These are phyloP conservation scores for Capitella teleta DNA, from an alignment of 1,140 invertebrate genomes.

Conservation along the genomic window DNA sequence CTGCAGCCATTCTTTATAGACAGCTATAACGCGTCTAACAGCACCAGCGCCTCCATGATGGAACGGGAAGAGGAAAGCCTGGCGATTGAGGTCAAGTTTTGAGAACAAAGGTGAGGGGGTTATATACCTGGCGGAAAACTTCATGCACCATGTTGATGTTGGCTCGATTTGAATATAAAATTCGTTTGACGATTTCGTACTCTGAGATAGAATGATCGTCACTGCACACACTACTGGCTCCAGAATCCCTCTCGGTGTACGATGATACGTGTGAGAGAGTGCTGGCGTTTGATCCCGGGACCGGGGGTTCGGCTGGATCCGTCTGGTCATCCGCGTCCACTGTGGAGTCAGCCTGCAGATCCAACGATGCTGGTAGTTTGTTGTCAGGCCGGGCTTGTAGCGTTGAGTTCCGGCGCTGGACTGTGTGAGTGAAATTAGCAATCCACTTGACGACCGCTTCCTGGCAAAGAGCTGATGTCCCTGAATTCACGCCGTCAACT, in stretches of 20 bases:
- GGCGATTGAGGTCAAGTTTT: too few species aligned
- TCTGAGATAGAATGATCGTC: constrained; percentile 37
- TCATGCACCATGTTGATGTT: constrained; percentile 94
- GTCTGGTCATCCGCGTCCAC: too few species aligned
- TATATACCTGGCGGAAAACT: constrained; percentile 64
- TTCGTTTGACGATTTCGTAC: constrained; percentile 62
- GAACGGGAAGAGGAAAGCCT: constrained; percentile 74
- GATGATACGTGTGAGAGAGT: constrained; percentile 24
- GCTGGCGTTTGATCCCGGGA: constrained; percentile 25
- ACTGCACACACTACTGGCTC: constrained; percentile 31
- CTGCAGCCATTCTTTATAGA: constrained; percentile 96
- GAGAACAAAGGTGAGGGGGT: constrained; percentile 2
- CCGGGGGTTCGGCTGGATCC: too few species aligned
- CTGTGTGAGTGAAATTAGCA: constrained; percentile 61
- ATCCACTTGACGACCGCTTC: constrained; percentile 82
- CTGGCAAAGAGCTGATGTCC: constrained; percentile 46
- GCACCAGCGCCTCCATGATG: constrained; percentile 61
- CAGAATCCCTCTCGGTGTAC: constrained; percentile 22
- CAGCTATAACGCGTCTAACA: constrained; percentile 74
- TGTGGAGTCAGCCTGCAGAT: too few species aligned
- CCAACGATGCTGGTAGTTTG: too few species aligned
- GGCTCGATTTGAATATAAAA: constrained; percentile 74
- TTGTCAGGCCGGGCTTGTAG: too few species aligned
- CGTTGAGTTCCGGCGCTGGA: not conserved
- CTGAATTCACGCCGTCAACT: not conserved